These are phyloP conservation scores for Scolopax rusticola DNA, from an alignment of 2,797 vertebrate species.

Conservation along the genomic window DNA sequence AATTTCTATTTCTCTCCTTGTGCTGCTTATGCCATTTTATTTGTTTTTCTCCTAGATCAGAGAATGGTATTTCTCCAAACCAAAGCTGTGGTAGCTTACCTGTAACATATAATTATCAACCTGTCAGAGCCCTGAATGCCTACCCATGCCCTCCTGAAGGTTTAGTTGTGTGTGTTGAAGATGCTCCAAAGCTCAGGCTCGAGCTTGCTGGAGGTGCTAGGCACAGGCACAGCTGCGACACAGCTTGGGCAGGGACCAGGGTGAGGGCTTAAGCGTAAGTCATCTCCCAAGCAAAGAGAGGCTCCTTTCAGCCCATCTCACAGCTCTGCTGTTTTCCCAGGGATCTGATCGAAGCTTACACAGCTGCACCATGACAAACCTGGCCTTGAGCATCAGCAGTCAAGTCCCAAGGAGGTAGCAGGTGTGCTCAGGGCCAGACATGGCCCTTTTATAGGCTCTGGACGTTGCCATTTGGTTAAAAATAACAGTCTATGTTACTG, in stretches of 20 bases:
- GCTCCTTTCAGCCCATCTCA: not conserved
- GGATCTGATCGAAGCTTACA: not conserved
- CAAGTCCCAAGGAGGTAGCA: not conserved
- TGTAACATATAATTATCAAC: not conserved
- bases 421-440: not conserved
- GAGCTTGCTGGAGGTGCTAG: not conserved
- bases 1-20: not conserved
- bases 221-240: accelerated
- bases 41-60: not conserved
- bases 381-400: not conserved
- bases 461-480: not conserved
- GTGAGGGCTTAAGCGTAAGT: not conserved
- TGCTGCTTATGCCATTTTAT: not conserved
- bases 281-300: not conserved
- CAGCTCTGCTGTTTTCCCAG: not conserved
- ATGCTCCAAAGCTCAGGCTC: not conserved
- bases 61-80: not conserved
- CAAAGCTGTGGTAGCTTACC: not conserved
- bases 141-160: not conserved
- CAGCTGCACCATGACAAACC: not conserved
- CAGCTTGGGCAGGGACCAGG: not conserved
- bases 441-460: not conserved
- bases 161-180: not conserved
- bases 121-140: not conserved
- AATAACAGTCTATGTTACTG: not conserved